Percentiles rank a stretch among this genome's conserved stretches.
Conservation (phyloP, 2,888 invertebrate genomes). For the Amphipoea lucens region DNA sequence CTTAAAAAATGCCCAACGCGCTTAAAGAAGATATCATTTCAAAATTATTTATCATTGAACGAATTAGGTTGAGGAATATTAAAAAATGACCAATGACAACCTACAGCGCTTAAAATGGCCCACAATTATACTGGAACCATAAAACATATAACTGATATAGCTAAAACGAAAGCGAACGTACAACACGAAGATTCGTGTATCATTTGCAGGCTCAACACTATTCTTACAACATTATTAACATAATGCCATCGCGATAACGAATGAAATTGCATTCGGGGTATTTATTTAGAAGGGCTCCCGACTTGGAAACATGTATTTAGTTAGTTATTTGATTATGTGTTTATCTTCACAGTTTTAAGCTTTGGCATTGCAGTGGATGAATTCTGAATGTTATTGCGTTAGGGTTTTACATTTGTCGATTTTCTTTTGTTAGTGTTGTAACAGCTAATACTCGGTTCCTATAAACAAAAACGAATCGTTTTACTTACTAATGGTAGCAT, state of each 20-base stretch:
- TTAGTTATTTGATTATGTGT: slow-evolving; percentile 50
- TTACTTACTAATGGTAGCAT: too few relatives aligned
- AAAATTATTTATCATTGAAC: neutral
- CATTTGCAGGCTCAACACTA: slow-evolving; percentile 50
- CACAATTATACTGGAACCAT: slow-evolving; percentile 20
- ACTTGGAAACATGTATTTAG: slow-evolving; percentile 25
- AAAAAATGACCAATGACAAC: slow-evolving; percentile 8
- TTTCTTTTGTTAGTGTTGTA: neutral
- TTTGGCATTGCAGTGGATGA: neutral
- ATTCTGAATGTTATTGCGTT: slow-evolving; percentile 4
- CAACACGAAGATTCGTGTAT: slow-evolving; percentile 64
- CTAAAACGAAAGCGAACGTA: slow-evolving; percentile 43
- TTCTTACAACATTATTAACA: slow-evolving; percentile 65
- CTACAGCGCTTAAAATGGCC: slow-evolving; percentile 3
- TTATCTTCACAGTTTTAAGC: slow-evolving; percentile 39
- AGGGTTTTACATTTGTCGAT: neutral
- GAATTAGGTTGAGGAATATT: neutral
- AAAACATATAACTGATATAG: slow-evolving; percentile 46
- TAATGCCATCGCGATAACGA: slow-evolving; percentile 63
- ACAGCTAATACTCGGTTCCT: too few relatives aligned
- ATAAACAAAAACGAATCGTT: too few relatives aligned
- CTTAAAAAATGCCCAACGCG: too few relatives aligned
- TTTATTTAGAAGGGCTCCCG: slow-evolving; percentile 58
- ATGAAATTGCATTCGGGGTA: slow-evolving; percentile 59
- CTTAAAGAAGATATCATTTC: too few relatives aligned